These are phyloP conservation scores for Riparia riparia DNA, from an alignment of 2,113 vertebrate genomes.

Conservation along the genomic window DNA sequence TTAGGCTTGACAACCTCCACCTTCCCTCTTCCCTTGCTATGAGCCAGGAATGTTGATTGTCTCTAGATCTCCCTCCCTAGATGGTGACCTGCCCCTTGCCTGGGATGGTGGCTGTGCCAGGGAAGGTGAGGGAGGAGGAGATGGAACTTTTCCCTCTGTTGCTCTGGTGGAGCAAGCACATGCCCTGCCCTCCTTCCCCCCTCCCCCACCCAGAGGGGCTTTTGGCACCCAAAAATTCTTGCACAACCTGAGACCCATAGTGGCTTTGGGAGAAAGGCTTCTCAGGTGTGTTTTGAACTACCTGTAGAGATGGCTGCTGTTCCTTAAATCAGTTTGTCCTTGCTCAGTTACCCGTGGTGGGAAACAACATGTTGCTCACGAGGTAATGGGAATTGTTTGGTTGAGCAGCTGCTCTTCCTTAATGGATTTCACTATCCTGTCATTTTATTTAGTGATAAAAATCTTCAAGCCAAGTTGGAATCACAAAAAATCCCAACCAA, in stretches of 20 bases:
- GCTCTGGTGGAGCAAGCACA: neutral
- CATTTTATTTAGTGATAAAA: neutral
- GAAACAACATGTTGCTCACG: neutral
- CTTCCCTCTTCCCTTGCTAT: neutral
- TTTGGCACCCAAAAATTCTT: neutral
- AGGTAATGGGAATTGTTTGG: accelerated
- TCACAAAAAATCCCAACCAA: neutral
- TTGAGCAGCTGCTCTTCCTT: neutral
- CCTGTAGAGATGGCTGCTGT: neutral
- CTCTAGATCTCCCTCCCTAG: neutral
- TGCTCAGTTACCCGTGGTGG: accelerated
- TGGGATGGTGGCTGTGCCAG: accelerated
- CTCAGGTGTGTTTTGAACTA: neutral
- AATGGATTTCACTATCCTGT: neutral
- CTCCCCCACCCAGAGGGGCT: accelerated
- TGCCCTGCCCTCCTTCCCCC: too few species aligned
- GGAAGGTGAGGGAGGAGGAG: neutral
- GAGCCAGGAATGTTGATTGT: neutral
- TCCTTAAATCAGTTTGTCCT: neutral
- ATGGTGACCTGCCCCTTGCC: neutral
- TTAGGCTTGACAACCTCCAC: conserved; percentile 5
- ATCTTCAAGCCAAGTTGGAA: neutral
- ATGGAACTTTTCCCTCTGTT: neutral
- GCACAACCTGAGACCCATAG: accelerated
- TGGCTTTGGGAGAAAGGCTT: neutral